Conservation (phyloP, 2,888 invertebrate genomes). For the Drosophila buzzatii region DNA sequence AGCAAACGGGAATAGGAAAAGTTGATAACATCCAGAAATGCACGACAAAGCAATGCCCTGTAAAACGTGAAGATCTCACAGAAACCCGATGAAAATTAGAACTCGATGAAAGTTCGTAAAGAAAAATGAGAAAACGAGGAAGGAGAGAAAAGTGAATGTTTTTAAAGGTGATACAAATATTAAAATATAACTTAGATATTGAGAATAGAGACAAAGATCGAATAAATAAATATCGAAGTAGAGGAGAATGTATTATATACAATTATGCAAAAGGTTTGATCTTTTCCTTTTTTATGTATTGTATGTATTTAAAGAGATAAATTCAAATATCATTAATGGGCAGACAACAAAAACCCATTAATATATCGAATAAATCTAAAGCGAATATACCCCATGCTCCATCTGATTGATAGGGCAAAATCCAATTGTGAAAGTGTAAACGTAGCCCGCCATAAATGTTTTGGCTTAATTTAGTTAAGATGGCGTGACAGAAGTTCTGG, state of each 20-base stretch:
- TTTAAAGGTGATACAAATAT: too few species aligned
- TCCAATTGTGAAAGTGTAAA: conserved; percentile 42
- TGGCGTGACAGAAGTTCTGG: conserved; percentile 69
- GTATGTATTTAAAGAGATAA: too few species aligned
- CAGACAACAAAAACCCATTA: neutral
- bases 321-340: too few species aligned
- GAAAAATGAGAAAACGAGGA: too few species aligned
- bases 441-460: conserved; percentile 58
- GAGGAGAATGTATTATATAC: too few species aligned
- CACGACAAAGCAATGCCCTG: conserved; percentile 15
- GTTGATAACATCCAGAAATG: conserved; percentile 5
- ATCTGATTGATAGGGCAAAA: conserved; percentile 9
- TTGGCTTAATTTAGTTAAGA: conserved; percentile 79
- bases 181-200: too few species aligned
- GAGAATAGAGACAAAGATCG: too few species aligned
- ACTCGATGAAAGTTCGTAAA: neutral
- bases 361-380: neutral
- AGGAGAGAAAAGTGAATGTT: too few species aligned
- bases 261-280: too few species aligned
- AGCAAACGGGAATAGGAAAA: conserved; percentile 35
- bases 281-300: too few species aligned
- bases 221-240: too few species aligned
- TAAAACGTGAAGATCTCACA: neutral
- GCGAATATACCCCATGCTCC: neutral
- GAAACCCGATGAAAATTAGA: neutral